Base-by-base conservation (phyloP, 2,113 vertebrate species). In the Morone saxatilis region DNA sequence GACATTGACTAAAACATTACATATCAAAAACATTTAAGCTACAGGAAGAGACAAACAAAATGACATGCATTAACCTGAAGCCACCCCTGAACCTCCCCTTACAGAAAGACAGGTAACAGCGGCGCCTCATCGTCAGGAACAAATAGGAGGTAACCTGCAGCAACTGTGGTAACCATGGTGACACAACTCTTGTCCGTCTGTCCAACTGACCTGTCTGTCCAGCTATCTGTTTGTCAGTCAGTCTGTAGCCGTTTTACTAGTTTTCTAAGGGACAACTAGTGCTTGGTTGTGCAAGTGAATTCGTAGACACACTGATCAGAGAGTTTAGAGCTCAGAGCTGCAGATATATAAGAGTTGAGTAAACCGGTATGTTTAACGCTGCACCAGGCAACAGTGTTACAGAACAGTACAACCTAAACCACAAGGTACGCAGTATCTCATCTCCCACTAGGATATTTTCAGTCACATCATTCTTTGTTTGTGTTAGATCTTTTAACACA, bases 141-240 rank as follows among this genome's bases (percentile, higher is more conserved):
- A 87, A 85, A 87, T 87, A 94, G 90, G 94, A 96, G 96, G 96
- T 96, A 96, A 94, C 78, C 77, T 31, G 71, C 83, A 79, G 63
- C 75, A 57, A 60, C 69, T 67, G 81, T 84, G 88, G 80, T 89
- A 86, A 92, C 88, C 80, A 73, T 78, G 81, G 83, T 89, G 88
- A 92, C 77, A 81, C 60, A 59, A 73, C 84, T 75, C 51, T 59
- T 89, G 80, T 93, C 79, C 3, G 88, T 93, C 85, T 89, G 86
- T 93, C 78, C 72, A 76, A 71, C 83, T 88, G 41, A 81, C 67
- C 54, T 90, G 90, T 90, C 73, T 91, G 89, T 92, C 87, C 54
- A 75, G 51, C 70, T 84, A 75, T 78, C 36, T 86, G 47, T 74
- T 66, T 75, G 83, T 86, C 87, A 84, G 81, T 87, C 71, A 67